Base-by-base conservation (phyloP, 2,888 invertebrate species). In the Nasonia oneida region DNA sequence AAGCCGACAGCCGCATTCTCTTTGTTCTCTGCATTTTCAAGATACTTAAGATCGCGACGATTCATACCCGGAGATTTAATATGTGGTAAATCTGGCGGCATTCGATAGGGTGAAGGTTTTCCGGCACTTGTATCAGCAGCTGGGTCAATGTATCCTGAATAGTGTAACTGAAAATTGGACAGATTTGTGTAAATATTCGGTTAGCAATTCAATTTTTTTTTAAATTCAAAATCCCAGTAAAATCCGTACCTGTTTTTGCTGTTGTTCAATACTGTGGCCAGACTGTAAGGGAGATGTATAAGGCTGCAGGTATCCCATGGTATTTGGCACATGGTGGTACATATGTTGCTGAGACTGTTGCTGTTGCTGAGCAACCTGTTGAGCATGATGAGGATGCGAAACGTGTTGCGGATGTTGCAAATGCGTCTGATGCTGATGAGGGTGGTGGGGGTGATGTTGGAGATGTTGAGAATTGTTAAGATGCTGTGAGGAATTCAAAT, bases 401-500 rank as follows among this genome's bases (percentile, higher is more conserved):
- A 42, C 47, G 42, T 88, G 87, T 39, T 86, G 87, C 23, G 84
- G 86, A 81, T 89, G 88, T 23, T 90, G 91, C 15, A 84, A 86
- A 14, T 87, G 87, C 89, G 94, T 94, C 64, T 95, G 95, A 37
- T 73, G 85, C 23, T 87, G 94, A 23, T 94, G 94, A 18, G 94
- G 94, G 89, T 94, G 89, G 10, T 81, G 83, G 15, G 94, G 94
- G 89, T 94, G 89, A 15, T 81, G 83, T 15, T 78, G 85, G 42
- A 84, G 94, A 94, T 95, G 90, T 94, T 95, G 89, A 94, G 94
- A 73, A 93, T 94, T 73, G n/a, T 37, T 71, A 1, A 87, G 18
- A 47, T 88, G 88, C 14, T 83, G 87, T 1, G 85, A 86, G 3
- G 78, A 8, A 74, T 75, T 86, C 18, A 87, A 3, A 57, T 83